Conservation (phyloP, 2,888 invertebrate species). For the Drosophila birchii region DNA sequence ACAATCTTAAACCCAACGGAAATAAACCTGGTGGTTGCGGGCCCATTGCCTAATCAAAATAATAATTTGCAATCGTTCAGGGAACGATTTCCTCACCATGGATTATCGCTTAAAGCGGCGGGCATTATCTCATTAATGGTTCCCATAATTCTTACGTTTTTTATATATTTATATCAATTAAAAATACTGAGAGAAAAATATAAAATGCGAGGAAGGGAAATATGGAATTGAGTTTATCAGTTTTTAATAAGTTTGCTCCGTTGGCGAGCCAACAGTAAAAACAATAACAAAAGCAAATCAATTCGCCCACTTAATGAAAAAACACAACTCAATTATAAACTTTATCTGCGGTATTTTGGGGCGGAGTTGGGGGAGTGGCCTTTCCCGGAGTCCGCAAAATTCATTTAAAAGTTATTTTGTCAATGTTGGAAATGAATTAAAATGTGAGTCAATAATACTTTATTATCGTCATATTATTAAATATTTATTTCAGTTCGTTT, state of each 20-base stretch:
- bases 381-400: conserved; percentile 23
- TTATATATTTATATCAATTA: conserved; percentile 30
- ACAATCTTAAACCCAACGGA: conserved; percentile 21
- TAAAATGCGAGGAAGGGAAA: neutral
- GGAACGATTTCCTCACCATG: conserved; percentile 56
- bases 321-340: conserved; percentile 78
- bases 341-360: conserved; percentile 60
- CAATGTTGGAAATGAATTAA: conserved; percentile 73
- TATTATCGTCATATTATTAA: conserved; percentile 59
- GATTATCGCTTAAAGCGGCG: conserved; percentile 21
- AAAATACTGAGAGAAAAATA: conserved; percentile 5
- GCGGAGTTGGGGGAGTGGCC: conserved; percentile 22
- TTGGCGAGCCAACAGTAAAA: conserved; percentile 33
- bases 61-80: conserved; percentile 66
- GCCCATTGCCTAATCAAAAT: conserved; percentile 32
- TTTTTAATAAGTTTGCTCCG: conserved; percentile 75
- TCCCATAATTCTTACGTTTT: conserved; percentile 32
- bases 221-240: conserved; percentile 59
- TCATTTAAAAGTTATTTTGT: conserved; percentile 59
- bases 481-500: conserved; percentile 23
- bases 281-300: conserved; percentile 63
- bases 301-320: conserved; percentile 79
- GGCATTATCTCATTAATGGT: conserved; percentile 30
- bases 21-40: neutral
- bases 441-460: conserved; percentile 74